These are phyloP conservation scores for Orgyia antiqua DNA, from an alignment of 2,888 invertebrate genomes.

Conservation along the genomic window DNA sequence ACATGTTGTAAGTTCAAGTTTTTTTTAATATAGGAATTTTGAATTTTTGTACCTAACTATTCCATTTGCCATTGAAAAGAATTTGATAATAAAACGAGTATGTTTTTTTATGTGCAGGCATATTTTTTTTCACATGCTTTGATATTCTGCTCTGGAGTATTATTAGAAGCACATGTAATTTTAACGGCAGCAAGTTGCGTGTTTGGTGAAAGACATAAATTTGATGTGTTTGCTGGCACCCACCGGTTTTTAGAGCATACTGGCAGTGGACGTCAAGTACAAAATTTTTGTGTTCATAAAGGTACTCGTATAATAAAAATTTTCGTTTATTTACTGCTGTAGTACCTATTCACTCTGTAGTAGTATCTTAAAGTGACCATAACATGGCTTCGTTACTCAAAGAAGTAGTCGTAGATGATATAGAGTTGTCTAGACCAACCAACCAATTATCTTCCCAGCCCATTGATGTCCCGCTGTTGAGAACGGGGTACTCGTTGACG, in stretches of 20 bases:
- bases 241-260: slow-evolving; percentile 46
- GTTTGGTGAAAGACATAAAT: slow-evolving; percentile 51
- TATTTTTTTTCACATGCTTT: slow-evolving; percentile 63
- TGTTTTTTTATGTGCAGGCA: slow-evolving; percentile 28
- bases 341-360: neutral
- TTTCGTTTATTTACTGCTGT: no score
- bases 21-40: slow-evolving; percentile 1
- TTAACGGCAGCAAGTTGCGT: slow-evolving; percentile 61
- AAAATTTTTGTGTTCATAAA: slow-evolving; percentile 55
- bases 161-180: slow-evolving; percentile 62
- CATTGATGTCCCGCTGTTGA: no score
- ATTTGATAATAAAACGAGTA: neutral
- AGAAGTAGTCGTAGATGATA: no score
- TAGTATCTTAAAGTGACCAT: no score
- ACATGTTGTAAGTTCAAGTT: slow-evolving; percentile 42
- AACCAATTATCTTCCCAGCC: no score
- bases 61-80: neutral
- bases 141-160: slow-evolving; percentile 58
- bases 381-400: no score
- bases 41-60: neutral
- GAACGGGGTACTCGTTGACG: no score
- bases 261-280: slow-evolving; percentile 39
- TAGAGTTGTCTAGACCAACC: no score
- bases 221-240: slow-evolving; percentile 49
- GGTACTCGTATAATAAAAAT: slow-evolving; percentile 37